Base-by-base conservation (phyloP, 2,797 vertebrate genomes). In the Xenops minutus region DNA sequence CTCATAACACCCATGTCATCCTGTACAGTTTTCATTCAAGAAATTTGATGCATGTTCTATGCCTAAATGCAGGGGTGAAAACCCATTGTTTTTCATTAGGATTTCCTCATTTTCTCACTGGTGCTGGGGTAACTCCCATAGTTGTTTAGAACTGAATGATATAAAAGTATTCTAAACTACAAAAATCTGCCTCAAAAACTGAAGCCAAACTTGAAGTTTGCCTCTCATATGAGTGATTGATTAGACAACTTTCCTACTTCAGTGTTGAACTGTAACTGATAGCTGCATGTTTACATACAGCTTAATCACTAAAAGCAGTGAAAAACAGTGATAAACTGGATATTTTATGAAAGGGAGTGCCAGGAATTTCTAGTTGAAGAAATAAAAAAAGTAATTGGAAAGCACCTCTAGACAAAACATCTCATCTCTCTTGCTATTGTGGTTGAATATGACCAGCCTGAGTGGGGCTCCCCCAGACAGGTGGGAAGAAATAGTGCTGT, bases 51-150 rank as follows among this genome's bases (percentile, higher is more conserved):
- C 15, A 34, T 34, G 7, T 8, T 48, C 10, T 77, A 5, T 23
- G 16, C 32, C 34, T 87, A 69, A 71, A 41, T 43, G 6, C 20
- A 56, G 37, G 13, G 7, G 5, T 36, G 22, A 71, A 79, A 75
- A 79, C 9, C 4, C 24, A 43, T 30, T 56, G 20, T 41, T 89
- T 44, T 91, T 41, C 5, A 6, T 69, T 72, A 61, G 32, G 37
- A 56, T 75, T 72, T 88, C 49, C 54, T 84, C 5, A 14, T 88
- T 92, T 94, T 88, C 37, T 91, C 64, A 32, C 29, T 71, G 30
- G 13, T 54, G 10, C 49, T 75, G 37, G 30, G 18, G 3, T 72
- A 72, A 58, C 48, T 85, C 32, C 59, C 73, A 80, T 32, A 76
- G 36, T 39, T 82, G 23, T 2, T 54, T 88, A 30, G 64, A 85